These are phyloP conservation scores for Leptinotarsa texana DNA, from an alignment of 1,140 invertebrate genomes.

Conservation along the genomic window DNA sequence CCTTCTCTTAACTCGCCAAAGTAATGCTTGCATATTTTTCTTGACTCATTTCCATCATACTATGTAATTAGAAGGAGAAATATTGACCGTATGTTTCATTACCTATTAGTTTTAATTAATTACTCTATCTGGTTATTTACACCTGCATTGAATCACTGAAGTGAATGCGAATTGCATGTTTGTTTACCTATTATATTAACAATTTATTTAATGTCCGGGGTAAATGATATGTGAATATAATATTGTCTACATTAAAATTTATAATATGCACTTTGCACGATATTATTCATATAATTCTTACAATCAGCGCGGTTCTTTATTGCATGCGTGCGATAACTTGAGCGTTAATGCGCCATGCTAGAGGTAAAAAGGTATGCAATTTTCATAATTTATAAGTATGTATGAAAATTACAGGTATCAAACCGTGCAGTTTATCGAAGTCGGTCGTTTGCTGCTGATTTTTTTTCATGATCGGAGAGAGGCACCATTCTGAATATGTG, in stretches of 20 bases:
- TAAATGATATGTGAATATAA: constrained; percentile 9
- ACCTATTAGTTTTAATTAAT: background rate
- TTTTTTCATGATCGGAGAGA: too few relatives aligned
- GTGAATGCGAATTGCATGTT: constrained; percentile 17
- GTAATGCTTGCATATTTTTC: too few relatives aligned
- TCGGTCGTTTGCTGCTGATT: background rate
- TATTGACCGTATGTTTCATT: background rate
- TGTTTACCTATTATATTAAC: constrained; percentile 12
- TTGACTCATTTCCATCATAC: background rate
- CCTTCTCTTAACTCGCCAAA: too few relatives aligned
- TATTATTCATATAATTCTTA: constrained; percentile 19
- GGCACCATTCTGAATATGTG: too few relatives aligned
- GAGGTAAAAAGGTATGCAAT: background rate
- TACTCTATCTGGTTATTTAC: background rate
- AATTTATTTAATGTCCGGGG: constrained; percentile 1
- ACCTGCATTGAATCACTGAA: background rate
- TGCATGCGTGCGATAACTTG: constrained; percentile 10
- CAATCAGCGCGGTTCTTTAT: background rate
- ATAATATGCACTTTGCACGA: constrained; percentile 18
- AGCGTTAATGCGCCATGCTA: background rate
- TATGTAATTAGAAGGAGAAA: background rate
- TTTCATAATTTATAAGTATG: constrained; percentile 9
- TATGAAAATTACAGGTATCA: background rate
- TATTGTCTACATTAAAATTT: constrained; percentile 1
- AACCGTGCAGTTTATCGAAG: constrained; percentile 5